These are phyloP conservation scores for Leptinotarsa tumamoca DNA, from an alignment of 2,888 invertebrate genomes.

Conservation along the genomic window DNA sequence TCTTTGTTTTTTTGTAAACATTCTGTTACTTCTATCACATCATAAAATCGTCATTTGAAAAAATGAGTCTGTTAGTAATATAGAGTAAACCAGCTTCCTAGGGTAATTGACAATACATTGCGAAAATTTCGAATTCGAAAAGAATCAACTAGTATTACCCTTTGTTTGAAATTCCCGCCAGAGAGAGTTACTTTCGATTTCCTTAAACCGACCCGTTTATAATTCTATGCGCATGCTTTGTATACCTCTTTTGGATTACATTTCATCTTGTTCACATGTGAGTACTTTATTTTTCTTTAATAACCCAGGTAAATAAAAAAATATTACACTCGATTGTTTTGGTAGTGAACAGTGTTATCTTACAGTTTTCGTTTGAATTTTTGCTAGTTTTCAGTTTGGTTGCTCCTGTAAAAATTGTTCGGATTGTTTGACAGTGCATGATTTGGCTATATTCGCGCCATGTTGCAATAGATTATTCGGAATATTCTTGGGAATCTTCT, in stretches of 20 bases:
- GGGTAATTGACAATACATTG: no score
- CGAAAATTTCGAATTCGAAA: background rate
- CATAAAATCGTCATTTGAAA: no score
- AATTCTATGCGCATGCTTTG: slow-evolving; percentile 75
- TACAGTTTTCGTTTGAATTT: slow-evolving; percentile 39
- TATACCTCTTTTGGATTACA: slow-evolving; percentile 85
- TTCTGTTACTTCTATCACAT: no score
- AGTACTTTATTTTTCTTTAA: slow-evolving; percentile 74
- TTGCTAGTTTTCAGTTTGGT: slow-evolving; percentile 35
- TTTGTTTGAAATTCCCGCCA: slow-evolving; percentile 51
- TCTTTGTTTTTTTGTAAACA: no score
- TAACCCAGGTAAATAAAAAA: slow-evolving; percentile 67
- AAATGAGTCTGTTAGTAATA: no score
- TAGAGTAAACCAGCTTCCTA: no score
- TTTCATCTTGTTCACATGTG: slow-evolving; percentile 92
- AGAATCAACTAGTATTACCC: background rate
- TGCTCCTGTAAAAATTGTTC: slow-evolving; percentile 46
- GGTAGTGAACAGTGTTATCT: slow-evolving; percentile 28
- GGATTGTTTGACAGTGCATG: slow-evolving; percentile 64
- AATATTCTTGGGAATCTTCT: slow-evolving; percentile 38
- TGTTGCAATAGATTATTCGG: slow-evolving; percentile 64
- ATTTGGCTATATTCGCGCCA: slow-evolving; percentile 69
- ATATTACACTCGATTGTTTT: slow-evolving; percentile 16
- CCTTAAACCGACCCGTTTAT: slow-evolving; percentile 51
- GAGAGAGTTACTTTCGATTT: slow-evolving; percentile 49